Base-by-base conservation (phyloP, 2,113 vertebrate genomes). In the Semicossyphus pulcher region DNA sequence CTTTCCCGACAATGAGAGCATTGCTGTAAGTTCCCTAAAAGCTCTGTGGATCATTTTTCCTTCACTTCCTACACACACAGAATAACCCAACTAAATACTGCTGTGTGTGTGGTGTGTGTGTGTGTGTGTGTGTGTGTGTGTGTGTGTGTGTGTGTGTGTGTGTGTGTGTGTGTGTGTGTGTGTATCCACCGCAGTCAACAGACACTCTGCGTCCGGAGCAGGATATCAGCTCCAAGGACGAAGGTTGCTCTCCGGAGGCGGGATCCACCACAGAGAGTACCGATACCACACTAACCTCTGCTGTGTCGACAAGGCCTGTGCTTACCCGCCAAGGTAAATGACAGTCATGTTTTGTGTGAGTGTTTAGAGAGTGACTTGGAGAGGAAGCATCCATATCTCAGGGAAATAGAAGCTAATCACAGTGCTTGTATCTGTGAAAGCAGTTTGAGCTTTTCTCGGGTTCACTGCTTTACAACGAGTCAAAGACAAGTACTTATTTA, bases 1-100 rank as follows among this genome's bases (percentile, higher is more conserved):
- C 86, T 93, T 94, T 73, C 92, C 94, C 73, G 96, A 98, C 45
- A 87, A 91, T 80, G 93, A 93, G 89, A 94, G 91, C 16, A 1
- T 78, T 39, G 52, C 10, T 2, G 86, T 94, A 90, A 93, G 93
- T 88, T 42, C 4, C 21, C 39, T 32, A 25, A 54, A 70, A 42
- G n/a, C 60, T 61, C 28, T 72, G 28, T 45, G 7, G 51, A 80
- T 78, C 7, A 3, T 51, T 41, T 72, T 76, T n/a, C 28, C 18
- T 42, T 16, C 21, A 31, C 31, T 60, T 76, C 28, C 53, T 70
- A 5, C 21, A 60, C 39, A 59, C 4, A 21, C 20, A 53, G 69
- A 26, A 18, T 12, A 44, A 49, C 53, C 28, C 54, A 49, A 67
- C 48, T 71, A 29, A 67, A 45, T 7, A 39, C 9, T 41, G 7